Base-by-base conservation (phyloP, 2,888 invertebrate genomes). In the Leptopilina myrica region DNA sequence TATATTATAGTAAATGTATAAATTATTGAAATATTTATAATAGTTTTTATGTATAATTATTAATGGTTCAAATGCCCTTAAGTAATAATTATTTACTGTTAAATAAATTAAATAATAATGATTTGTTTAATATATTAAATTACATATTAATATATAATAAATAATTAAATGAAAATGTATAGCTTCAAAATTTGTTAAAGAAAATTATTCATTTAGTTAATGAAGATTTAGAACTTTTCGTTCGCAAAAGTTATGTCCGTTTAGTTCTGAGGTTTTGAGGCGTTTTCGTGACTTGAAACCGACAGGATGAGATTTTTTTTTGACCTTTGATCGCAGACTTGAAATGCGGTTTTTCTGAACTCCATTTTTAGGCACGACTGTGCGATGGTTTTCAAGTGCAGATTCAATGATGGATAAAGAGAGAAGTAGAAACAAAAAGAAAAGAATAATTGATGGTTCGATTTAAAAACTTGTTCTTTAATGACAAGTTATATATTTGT, bases 291-390 rank as follows among this genome's bases (percentile, higher is more conserved):
- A 62, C 62, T 62, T 20, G 20, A 20, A 62, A 20, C 62, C 15
- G 20, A 69, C 69, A 69, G 26, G 69, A 69, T 69, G 69, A 53
- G 53, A 15, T 53, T 53, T 69, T 69, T 67, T 67, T 67, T 67
- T 69, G 53, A 49, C 46, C 53, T 20, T 14, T 33, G 46, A 49
- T 5, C 49, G 69, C 15, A 20, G 62, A 20, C 62, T 62, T 62
- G 62, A 62, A 43, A 20, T 62, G 62, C 20, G 62, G 62, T 62
- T 62, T 62, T 62, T 62, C 15, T 62, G 20, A 62, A 62, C 62
- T 62, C 62, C 62, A 62, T 62, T 62, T 62, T 62, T 62, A 62
- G 62, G 62, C 62, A 62, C 62, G 62, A 62, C 62, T 62, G 20
- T 49, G 49, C 11, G 43, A 43, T 43, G 49, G 49, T 15, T 62